Evolutionary conservation across 2,113 vertebrate genomes (phyloP).

Genomic region (Hemiscyllium ocellatum): DNA sequence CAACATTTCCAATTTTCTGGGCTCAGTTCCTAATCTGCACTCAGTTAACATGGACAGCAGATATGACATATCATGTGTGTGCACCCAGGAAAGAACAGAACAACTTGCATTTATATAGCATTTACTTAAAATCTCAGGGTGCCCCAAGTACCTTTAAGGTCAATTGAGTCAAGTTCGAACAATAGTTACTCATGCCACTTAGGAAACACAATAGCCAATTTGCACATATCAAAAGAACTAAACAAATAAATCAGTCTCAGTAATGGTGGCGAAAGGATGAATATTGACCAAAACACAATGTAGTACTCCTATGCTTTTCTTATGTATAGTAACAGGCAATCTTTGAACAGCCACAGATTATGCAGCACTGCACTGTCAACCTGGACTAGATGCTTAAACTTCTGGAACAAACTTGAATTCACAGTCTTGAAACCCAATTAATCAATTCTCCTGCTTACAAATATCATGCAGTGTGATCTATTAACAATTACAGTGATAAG

Average conservation of each 20-base stretch:
- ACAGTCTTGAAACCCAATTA: neutral
- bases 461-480: neutral
- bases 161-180: neutral
- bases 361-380: neutral
- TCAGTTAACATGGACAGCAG: neutral
- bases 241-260: neutral
- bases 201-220: neutral
- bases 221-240: neutral
- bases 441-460: neutral
- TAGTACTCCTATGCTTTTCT: neutral
- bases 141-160: neutral
- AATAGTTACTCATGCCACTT: neutral
- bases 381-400: neutral
- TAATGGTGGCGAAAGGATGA: neutral
- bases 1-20: neutral
- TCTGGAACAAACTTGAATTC: neutral
- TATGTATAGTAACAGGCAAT: neutral
- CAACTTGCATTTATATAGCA: neutral
- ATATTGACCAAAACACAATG: neutral
- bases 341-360: neutral
- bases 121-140: neutral
- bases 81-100: neutral
- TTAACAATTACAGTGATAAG: neutral
- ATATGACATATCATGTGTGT: neutral
- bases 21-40: neutral